Evolutionary conservation across 2,888 invertebrate species (phyloP).

Genomic region (Chrysomela aeneicollis): DNA sequence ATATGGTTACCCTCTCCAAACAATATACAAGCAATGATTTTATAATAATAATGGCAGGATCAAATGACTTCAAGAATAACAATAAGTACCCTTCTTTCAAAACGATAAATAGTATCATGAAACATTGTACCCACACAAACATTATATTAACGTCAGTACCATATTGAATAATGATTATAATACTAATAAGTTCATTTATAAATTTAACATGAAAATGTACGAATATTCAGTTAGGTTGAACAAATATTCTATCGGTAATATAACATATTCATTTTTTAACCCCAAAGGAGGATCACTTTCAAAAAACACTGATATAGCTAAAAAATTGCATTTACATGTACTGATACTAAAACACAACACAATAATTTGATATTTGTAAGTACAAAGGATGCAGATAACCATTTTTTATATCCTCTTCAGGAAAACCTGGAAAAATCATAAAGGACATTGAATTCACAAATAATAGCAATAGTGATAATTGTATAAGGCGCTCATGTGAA

Average conservation of each 20-base stretch:
- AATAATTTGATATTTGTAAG: not conserved
- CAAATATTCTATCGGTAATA: not conserved
- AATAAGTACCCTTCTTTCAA: not conserved
- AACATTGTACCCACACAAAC: conserved; percentile 3
- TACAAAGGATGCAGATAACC: not conserved
- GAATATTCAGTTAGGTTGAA: not conserved
- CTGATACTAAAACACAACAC: conserved; percentile 1
- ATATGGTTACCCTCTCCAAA: not conserved
- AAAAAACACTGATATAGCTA: not conserved
- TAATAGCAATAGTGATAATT: not conserved
- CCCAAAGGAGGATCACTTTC: not conserved
- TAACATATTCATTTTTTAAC: not conserved
- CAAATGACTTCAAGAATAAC: not conserved
- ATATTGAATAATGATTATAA: not conserved
- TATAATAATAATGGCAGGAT: not conserved
- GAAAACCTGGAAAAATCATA: not conserved
- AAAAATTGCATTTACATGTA: not conserved
- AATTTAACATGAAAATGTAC: not conserved
- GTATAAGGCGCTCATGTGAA: too few relatives aligned
- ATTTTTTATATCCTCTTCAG: conserved; percentile 1
- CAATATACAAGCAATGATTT: not conserved
- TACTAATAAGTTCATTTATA: not conserved
- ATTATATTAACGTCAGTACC: not conserved
- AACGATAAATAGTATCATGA: not conserved
- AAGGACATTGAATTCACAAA: not conserved